Base-by-base conservation (phyloP, 2,888 invertebrate genomes). In the Drosophila putrida region DNA sequence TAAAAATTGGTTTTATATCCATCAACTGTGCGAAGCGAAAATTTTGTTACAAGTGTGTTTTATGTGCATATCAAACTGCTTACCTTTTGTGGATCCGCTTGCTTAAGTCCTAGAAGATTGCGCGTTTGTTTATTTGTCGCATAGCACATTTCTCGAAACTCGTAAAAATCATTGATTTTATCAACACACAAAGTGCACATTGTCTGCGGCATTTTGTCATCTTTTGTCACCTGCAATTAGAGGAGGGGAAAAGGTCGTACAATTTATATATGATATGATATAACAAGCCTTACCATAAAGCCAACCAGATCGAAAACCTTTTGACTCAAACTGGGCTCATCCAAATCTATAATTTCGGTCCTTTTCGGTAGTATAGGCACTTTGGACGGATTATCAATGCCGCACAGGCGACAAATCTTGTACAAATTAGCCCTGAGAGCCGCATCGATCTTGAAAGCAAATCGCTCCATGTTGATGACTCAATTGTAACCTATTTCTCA, bases 161-260 rank as follows among this genome's bases (percentile, higher is more conserved):
- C 94, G 36, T 93, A 94, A 90, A 94, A 94, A 77, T 95, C 94
- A 81, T 94, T 94, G 60, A 95, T 93, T 91, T 94, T 95, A 78
- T 95, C 95, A 13, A 94, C 93, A 41, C 95, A 95, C 10, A 94
- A 82, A 77, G 93, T 93, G 74, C 95, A 95, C 59, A 94, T 94
- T 10, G 94, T 92, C 0, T 95, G 95, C 0, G 95, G 95, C 95
- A 95, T 94, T 83, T 93, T 93, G 75, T 95, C 95, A 65, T 93
- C 92, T 70, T 92, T 92, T 6, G 92, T 90, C 0, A 95, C 93
- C 95, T 95, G 66, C 15, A 71, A 78, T 50, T 35, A 35, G 51
- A 49, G 58, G 6, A 28, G 51, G 43, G 51, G 43, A 41, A 11
- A 11, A 2, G 46, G 39, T 27, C 20, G 13, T 46, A 11, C 9